Percentiles rank a stretch among this genome's conserved stretches.
phyloP scores from a whole-genome alignment of 1,140 invertebrate genomes.

The Cydia strobilella region DNA sequence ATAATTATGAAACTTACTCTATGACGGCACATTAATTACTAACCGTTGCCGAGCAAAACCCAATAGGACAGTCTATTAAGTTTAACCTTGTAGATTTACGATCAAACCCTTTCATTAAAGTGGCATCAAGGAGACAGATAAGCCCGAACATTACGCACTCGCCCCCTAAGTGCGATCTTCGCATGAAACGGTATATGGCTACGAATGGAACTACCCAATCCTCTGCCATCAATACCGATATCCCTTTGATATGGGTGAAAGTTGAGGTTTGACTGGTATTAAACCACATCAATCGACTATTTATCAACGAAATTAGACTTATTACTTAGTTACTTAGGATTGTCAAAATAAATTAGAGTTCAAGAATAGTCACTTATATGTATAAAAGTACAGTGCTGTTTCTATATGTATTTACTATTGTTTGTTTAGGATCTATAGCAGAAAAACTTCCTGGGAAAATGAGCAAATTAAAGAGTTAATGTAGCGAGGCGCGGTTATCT shows the following conservation, averaged over 20 bases:
- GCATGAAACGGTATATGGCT: slow-evolving; percentile 56
- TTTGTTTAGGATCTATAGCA: slow-evolving; percentile 40
- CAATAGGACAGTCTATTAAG: slow-evolving; percentile 72
- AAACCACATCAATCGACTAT: slow-evolving; percentile 20
- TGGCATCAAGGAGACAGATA: slow-evolving; percentile 76
- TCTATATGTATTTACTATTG: slow-evolving; percentile 1
- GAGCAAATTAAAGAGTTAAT: slow-evolving; percentile 57
- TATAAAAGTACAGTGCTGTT: no score
- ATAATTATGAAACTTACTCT: slow-evolving; percentile 73
- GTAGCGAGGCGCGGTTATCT: slow-evolving; percentile 51
- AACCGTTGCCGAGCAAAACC: slow-evolving; percentile 58
- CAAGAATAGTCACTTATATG: no score
- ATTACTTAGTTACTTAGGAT: neutral
- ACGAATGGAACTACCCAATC: slow-evolving; percentile 58
- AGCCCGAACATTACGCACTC: slow-evolving; percentile 66
- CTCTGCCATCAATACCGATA: slow-evolving; percentile 47
- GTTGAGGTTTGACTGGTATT: slow-evolving; percentile 51
- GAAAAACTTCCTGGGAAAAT: slow-evolving; percentile 36
- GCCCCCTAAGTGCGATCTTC: slow-evolving; percentile 61
- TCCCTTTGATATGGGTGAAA: slow-evolving; percentile 56
- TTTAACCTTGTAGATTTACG: slow-evolving; percentile 77
- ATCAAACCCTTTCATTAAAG: slow-evolving; percentile 78
- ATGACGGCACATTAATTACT: slow-evolving; percentile 76
- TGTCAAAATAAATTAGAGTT: no score
- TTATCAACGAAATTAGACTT: neutral